These are phyloP conservation scores for Trichopoda pennipes DNA, from an alignment of 2,888 invertebrate genomes.

Conservation along the genomic window DNA sequence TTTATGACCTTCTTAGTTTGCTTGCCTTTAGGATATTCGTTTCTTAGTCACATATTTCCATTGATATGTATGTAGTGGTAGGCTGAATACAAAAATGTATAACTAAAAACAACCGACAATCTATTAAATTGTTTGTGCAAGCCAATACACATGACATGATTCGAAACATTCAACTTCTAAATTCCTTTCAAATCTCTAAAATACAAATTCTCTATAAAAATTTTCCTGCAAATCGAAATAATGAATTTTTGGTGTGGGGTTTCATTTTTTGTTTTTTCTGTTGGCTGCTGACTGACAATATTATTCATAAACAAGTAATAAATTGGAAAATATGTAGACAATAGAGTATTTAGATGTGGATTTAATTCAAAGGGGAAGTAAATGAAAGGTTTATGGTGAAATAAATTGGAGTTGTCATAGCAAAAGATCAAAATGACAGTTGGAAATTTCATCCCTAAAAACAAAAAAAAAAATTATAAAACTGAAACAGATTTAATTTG, in stretches of 20 bases:
- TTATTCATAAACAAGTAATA: constrained; percentile 36
- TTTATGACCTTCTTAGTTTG: too few species aligned
- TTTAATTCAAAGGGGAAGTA: background rate
- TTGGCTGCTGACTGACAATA: background rate
- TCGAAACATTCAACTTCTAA: constrained; percentile 18
- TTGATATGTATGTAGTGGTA: background rate
- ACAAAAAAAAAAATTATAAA: too few species aligned
- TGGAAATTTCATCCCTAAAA: background rate
- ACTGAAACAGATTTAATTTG: too few species aligned
- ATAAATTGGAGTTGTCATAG: background rate
- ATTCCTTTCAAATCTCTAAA: constrained; percentile 22
- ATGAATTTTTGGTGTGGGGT: background rate
- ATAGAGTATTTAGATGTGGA: background rate
- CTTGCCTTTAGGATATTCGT: too few species aligned
- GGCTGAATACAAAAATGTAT: constrained; percentile 4
- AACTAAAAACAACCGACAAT: constrained; percentile 18
- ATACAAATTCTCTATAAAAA: constrained; percentile 17
- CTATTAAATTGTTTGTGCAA: constrained; percentile 13
- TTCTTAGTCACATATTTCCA: background rate
- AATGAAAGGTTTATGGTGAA: background rate
- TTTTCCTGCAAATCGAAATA: background rate
- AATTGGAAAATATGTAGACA: constrained; percentile 23
- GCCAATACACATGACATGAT: constrained; percentile 17
- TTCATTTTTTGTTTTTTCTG: background rate
- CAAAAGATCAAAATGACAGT: background rate